Conservation (phyloP, 2,888 invertebrate genomes). For the Drosophila greeni region DNA sequence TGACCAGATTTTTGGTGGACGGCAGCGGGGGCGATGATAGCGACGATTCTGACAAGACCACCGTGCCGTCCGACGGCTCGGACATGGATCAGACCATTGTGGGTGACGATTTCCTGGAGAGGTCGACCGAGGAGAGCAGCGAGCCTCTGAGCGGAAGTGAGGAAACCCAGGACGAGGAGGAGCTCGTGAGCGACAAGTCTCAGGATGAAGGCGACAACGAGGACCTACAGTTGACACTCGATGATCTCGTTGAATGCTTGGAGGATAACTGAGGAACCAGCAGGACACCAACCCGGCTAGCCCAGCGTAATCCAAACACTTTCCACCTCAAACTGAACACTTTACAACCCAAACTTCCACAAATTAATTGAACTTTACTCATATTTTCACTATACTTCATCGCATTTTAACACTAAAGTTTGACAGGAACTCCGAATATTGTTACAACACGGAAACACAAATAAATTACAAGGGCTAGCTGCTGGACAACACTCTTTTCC, state of each 20-base stretch:
- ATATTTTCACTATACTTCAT: background rate
- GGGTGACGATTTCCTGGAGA: background rate
- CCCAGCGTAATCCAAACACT: no score
- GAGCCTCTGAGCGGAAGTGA: background rate
- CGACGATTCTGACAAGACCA: slow-evolving; percentile 18
- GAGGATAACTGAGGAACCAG: background rate
- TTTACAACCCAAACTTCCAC: background rate
- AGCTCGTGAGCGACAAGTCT: background rate
- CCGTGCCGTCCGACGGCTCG: background rate
- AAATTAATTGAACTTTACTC: background rate
- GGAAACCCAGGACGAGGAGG: background rate
- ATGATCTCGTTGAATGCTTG: background rate
- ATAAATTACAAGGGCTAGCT: background rate
- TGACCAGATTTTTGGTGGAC: background rate
- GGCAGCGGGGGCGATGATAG: background rate
- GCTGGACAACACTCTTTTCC: background rate
- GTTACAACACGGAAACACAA: no score
- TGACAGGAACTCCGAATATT: background rate
- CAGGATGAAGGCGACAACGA: background rate
- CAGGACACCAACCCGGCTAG: no score
- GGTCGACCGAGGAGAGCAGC: no score
- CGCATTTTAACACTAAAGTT: background rate
- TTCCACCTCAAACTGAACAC: no score
- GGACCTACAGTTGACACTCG: background rate
- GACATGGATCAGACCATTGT: slow-evolving; percentile 19